A percentile compares a stretch with the other conserved stretches of the same genome.
Evolutionary conservation across 1,140 invertebrate species (phyloP).

Genomic region (Papilio polytes): DNA sequence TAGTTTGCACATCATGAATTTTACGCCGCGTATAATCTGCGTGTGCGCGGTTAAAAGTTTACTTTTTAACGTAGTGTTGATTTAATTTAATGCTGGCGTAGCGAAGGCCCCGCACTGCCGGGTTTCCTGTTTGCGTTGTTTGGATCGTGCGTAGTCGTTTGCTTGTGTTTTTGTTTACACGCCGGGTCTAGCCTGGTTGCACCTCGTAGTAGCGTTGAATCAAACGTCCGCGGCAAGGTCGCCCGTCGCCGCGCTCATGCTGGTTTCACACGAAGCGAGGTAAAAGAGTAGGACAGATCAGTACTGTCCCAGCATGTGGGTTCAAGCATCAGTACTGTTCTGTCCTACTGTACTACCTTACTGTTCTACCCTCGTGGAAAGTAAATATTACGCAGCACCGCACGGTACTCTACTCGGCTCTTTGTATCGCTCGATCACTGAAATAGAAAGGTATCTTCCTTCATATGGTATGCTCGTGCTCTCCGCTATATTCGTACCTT

Average conservation of each 20-base stretch:
- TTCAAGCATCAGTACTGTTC: background rate
- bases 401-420: slow-evolving; percentile 47
- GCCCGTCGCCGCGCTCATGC: slow-evolving; percentile 44
- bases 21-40: background rate
- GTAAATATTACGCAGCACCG: slow-evolving; percentile 35
- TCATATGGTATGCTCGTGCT: background rate
- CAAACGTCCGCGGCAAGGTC: slow-evolving; percentile 67
- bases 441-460: slow-evolving; percentile 36
- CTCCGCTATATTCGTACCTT: background rate
- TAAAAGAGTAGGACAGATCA: background rate
- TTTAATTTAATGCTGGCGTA: slow-evolving; percentile 36
- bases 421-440: slow-evolving; percentile 35
- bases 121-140: slow-evolving; percentile 56
- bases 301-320: no score
- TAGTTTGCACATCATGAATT: background rate
- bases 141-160: slow-evolving; percentile 44
- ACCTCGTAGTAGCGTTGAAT: slow-evolving; percentile 44
- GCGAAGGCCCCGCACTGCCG: slow-evolving; percentile 29
- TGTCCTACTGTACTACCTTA: background rate
- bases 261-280: background rate
- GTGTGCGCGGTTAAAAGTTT: slow-evolving; percentile 19
- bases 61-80: slow-evolving; percentile 39
- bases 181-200: slow-evolving; percentile 17
- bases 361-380: background rate
- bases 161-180: slow-evolving; percentile 49